Evolutionary conservation across 2,113 vertebrate genomes (phyloP), one percentile per base, ranked within the genome.

Genomic region (Peromyscus leucopus): DNA sequence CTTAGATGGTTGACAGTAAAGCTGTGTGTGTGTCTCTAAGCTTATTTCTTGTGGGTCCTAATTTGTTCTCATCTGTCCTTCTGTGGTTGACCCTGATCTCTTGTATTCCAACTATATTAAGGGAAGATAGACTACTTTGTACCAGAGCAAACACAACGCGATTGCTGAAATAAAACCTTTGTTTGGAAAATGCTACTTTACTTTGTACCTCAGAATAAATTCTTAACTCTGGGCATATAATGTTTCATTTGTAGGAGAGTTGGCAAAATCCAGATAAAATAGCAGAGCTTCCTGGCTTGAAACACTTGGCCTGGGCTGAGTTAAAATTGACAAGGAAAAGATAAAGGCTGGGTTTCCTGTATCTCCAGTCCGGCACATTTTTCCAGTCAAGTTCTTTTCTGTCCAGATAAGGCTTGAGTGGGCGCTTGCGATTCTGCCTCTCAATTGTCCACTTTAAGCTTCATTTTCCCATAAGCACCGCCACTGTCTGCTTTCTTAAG

Each of bases 301-400:
- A 86, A 86, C 36, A 75, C 1, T 69, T 63, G 21, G 21, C 6
- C 31, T 36, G 17, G 55, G 57, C 24, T 46, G 11, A 55, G 2
- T 89, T 75, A 87, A 90, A 92, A 72, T 8, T 39, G 80, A 78
- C 39, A 55, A 57, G 31, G 42, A 42, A 11, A 61, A 7, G 36
- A 16, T 36, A 69, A 42, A 82, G 11, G 24, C 33, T 33, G 17
- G 21, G 6, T 84, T 83, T 78, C 75, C 88, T 86, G 31, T 36
- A 39, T 71, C 6, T 48, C 26, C 22, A 65, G 65, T 59, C 71
- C 28, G 46, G 48, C 21, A 69, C 17, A 67, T 80, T 89, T 95
- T 48, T 91, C 67, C 46, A 76, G 69, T 72, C 69, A 61, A 39
- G 69, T 86, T 94, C 74, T 33, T 65, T 65, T 94, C 39, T 94